A percentile compares a stretch with the other conserved stretches of the same genome.
Conservation (phyloP, 2,888 invertebrate species). For the Rhamphomyia laevipes region DNA sequence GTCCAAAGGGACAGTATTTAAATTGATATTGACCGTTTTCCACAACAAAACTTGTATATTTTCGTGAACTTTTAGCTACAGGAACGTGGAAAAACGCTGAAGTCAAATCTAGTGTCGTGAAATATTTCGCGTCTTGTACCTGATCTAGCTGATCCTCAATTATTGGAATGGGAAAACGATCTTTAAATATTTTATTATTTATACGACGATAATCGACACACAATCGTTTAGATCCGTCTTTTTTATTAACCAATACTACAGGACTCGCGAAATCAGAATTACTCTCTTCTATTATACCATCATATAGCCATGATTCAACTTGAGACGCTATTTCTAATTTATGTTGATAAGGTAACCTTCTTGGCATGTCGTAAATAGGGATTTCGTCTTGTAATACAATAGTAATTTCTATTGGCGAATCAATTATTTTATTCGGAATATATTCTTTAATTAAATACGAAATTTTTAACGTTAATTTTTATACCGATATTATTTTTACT, state of each 20-base stretch:
- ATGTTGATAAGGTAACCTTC: background rate
- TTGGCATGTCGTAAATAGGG: background rate
- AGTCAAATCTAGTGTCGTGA: slow-evolving; percentile 10
- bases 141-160: slow-evolving; percentile 5
- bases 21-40: slow-evolving; percentile 14
- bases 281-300: slow-evolving; percentile 3
- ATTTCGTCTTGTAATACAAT: slow-evolving; percentile 3
- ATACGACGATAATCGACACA: slow-evolving; percentile 9
- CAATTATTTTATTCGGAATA: background rate
- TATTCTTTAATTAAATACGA: background rate
- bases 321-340: background rate
- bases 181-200: slow-evolving; percentile 7
- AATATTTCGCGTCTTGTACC: slow-evolving; percentile 9
- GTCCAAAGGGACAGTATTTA: slow-evolving; percentile 13
- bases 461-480: slow-evolving; percentile 2
- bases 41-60: no score
- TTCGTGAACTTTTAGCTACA: slow-evolving; percentile 8
- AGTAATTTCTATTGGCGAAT: slow-evolving; percentile 4
- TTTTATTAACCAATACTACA: slow-evolving; percentile 8
- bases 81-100: slow-evolving; percentile 15
- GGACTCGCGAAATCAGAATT: slow-evolving; percentile 7
- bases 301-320: slow-evolving; percentile 3
- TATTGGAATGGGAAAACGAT: slow-evolving; percentile 4
- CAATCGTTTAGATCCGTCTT: slow-evolving; percentile 7
- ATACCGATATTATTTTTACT: background rate